Base-by-base conservation (phyloP, 1,140 invertebrate species). In the Drosophila jambulina region DNA sequence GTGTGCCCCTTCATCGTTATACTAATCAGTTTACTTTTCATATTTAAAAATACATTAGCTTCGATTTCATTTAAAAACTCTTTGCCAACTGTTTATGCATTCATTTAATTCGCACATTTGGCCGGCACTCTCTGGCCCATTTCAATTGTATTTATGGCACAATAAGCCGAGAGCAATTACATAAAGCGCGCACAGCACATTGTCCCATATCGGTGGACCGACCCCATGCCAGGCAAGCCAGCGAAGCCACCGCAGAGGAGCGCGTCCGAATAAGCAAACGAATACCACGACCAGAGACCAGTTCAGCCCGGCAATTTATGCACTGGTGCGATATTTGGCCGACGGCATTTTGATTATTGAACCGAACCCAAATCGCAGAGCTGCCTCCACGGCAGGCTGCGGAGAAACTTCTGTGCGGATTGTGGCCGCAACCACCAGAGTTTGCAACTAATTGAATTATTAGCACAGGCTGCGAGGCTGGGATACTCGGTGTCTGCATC, bases 401-500 rank as follows among this genome's bases (percentile, higher is more conserved):
- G 48, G 27, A 40, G 36, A 74, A 72, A 74, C 70, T 72, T 74
- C 68, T 74, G 54, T 60, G 63, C 62, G 62, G 62, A 65, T 62
- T 62, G 62, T 45, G 57, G 45, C 43, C 38, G 65, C 67, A 74
- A 74, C 70, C 67, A 74, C 67, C 74, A 78, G 65, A 67, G 82
- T 62, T 83, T 82, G 83, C 86, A 88, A 88, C 85, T 88, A 88
- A 88, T 88, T 88, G 85, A 88, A 88, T 88, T 88, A 88, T 88
- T 88, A 88, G 85, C 74, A 25, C 53, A 25, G 76, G 72, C 58
- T 61, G 48, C 34, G 48, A 79, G 69, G 59, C 61, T 48, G 54
- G 54, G 23, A 46, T 83, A 13, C 56, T 61, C 45, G 43, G 45
- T 63, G 60, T 29, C 43, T 53, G 64, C 19, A 49, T 34, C 68